These are phyloP conservation scores for Vesta saturnalis DNA, from an alignment of 2,888 invertebrate species.

Conservation along the genomic window DNA sequence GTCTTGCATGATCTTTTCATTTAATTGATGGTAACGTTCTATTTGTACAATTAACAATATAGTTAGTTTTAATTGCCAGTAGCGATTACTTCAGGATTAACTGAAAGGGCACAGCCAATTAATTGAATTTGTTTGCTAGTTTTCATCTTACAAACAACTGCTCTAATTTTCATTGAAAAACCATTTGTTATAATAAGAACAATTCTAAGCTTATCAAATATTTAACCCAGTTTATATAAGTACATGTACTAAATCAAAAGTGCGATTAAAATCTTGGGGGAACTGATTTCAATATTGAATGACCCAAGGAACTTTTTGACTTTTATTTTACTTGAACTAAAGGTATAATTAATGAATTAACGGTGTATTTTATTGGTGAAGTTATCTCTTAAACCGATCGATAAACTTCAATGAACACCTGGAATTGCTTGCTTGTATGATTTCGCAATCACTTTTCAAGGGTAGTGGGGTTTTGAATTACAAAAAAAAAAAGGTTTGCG, in stretches of 20 bases:
- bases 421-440: constrained; percentile 13
- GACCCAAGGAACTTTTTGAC: neutral
- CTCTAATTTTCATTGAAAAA: constrained; percentile 1
- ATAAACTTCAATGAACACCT: constrained; percentile 23
- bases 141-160: neutral
- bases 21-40: constrained; percentile 3
- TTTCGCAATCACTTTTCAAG: neutral
- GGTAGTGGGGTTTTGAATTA: constrained; percentile 4
- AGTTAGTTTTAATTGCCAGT: constrained; percentile 3
- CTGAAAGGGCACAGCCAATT: constrained; percentile 6
- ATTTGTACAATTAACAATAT: constrained; percentile 7
- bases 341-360: constrained; percentile 19
- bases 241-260: neutral
- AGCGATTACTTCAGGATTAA: neutral
- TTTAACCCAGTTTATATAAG: neutral
- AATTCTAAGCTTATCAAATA: neutral
- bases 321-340: neutral
- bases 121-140: neutral
- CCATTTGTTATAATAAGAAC: neutral
- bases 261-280: no score
- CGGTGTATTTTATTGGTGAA: constrained; percentile 7
- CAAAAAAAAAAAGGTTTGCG: neutral
- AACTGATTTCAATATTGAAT: no score
- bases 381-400: constrained; percentile 8
- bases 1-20: neutral